These are phyloP conservation scores for Bugula neritina DNA, from an alignment of 2,888 invertebrate species.

Conservation along the genomic window DNA sequence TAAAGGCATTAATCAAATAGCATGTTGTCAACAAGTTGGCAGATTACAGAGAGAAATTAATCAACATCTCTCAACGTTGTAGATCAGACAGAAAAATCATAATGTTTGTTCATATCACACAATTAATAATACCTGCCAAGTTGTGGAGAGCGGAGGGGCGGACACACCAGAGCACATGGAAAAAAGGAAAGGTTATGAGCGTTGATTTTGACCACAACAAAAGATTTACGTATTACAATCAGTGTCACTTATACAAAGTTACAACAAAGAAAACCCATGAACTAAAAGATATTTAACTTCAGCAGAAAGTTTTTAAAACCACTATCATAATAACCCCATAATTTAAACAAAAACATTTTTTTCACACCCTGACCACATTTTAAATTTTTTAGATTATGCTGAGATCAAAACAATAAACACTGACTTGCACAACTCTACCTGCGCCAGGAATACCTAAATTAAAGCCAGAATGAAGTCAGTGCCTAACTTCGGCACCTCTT, in stretches of 20 bases:
- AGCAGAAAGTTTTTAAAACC: too few species aligned
- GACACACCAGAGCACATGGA: neutral
- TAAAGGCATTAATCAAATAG: constrained; percentile 7
- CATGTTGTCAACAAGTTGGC: neutral
- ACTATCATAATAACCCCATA: too few species aligned
- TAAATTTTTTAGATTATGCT: too few species aligned
- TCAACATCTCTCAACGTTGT: neutral
- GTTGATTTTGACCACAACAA: neutral
- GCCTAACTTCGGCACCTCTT: too few species aligned
- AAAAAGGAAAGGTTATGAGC: neutral
- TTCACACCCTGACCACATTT: too few species aligned
- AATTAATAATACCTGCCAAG: neutral
- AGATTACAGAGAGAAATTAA: neutral
- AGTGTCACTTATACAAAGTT: neutral
- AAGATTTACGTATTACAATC: neutral
- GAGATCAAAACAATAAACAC: too few species aligned
- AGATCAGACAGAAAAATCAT: neutral
- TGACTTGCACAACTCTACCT: too few species aligned
- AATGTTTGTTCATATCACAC: neutral
- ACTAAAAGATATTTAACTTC: too few species aligned
- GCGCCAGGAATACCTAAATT: too few species aligned
- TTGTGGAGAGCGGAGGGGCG: neutral
- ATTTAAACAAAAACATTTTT: too few species aligned
- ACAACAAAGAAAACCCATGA: neutral
- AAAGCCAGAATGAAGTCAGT: too few species aligned